phyloP scores from a whole-genome alignment of 1,140 invertebrate species.

The Globodera ellingtonae region DNA sequence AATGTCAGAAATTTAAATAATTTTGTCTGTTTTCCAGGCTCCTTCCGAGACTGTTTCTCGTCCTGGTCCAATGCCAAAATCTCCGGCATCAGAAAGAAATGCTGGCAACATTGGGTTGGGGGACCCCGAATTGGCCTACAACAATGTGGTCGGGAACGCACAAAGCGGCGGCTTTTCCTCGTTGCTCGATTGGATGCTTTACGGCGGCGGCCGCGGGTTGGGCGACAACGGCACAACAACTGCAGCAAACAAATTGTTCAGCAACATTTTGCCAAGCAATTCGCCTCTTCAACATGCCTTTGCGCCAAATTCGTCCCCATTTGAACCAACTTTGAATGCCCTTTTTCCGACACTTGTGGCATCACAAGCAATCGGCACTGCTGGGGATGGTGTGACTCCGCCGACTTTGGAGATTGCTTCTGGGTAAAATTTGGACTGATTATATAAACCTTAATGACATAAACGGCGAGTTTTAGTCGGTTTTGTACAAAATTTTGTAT shows the following conservation, averaged over 20 bases:
- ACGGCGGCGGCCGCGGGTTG: background rate
- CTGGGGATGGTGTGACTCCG: no score
- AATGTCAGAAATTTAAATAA: no score
- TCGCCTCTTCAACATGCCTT: background rate
- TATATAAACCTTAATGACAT: no score
- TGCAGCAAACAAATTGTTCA: background rate
- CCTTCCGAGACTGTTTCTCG: background rate
- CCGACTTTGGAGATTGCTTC: background rate
- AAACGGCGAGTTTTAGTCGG: no score
- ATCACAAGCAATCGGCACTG: background rate
- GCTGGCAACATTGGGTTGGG: background rate
- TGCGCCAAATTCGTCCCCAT: background rate
- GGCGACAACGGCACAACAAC: background rate
- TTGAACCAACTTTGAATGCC: background rate
- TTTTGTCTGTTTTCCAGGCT: background rate
- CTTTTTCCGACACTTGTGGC: background rate
- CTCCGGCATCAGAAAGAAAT: background rate
- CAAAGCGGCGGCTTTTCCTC: slow-evolving; percentile 1
- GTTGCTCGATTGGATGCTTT: slow-evolving; percentile 7
- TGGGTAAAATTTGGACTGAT: no score
- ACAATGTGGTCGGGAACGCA: background rate
- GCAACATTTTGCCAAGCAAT: background rate
- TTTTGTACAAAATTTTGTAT: no score
- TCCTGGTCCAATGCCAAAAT: background rate
- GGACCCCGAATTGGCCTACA: background rate